A percentile compares a stretch with the other conserved stretches of the same genome.
phyloP scores from a whole-genome alignment of 2,797 vertebrate species.

The Glossophaga mutica region DNA sequence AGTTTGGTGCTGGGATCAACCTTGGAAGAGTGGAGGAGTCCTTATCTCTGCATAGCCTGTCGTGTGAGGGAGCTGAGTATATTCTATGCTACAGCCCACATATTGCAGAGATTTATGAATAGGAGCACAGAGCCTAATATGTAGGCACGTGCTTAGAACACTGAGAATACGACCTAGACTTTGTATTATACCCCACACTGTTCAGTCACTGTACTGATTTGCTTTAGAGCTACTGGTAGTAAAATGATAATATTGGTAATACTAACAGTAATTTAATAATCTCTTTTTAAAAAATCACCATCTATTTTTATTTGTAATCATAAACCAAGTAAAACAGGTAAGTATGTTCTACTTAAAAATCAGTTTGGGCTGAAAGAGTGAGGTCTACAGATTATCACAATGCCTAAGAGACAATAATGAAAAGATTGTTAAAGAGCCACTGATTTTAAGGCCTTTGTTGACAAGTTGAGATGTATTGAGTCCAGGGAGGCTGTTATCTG shows the following conservation, averaged over 20 bases:
- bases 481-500: neutral
- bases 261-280: neutral
- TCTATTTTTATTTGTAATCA: neutral
- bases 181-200: rapidly evolving
- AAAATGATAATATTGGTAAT: neutral
- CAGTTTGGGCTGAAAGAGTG: no score
- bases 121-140: neutral
- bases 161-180: neutral
- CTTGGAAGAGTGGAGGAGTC: neutral
- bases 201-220: neutral
- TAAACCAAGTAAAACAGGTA: neutral
- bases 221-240: neutral
- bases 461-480: neutral
- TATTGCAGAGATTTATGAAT: neutral
- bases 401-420: neutral
- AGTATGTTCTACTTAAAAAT: neutral
- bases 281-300: neutral
- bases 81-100: neutral
- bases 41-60: rapidly evolving
- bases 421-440: rapidly evolving
- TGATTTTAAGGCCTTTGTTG: neutral
- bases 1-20: neutral
- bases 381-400: neutral
- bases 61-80: rapidly evolving
- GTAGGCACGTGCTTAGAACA: neutral